Base-by-base conservation (phyloP, 2,113 vertebrate genomes). In the Coracopsis vasa region DNA sequence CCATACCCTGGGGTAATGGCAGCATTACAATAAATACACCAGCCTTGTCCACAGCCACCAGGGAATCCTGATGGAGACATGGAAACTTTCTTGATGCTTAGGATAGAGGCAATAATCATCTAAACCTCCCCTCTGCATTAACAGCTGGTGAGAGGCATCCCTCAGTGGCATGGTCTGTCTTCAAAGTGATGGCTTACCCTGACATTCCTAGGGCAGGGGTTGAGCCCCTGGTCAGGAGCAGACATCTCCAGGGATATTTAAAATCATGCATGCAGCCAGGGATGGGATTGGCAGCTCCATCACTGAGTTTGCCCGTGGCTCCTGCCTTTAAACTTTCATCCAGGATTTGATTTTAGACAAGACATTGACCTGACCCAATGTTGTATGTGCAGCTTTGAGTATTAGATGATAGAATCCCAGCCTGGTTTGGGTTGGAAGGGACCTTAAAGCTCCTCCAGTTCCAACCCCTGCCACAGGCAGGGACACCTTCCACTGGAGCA, bases 331-430 rank as follows among this genome's bases (percentile, higher is more conserved):
- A 74, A 17, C 33, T 45, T 80, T 31, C 13, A 8, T 9, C n/a
- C 16, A 2, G 6, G 37, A 23, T 71, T 82, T 72, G 71, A 6
- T 83, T 77, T n/a, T 25, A 64, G 17, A 37, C 3, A 11, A 24
- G 66, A 3, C 9, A 1, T 10, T 42, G 53, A 5, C 39, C 60
- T 44, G 16, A 3, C 21, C 25, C 60, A 7, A 0, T 1, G 0
- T 2, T 20, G 41, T 16, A 17, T 25, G 48, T 17, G 47, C 41
- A 23, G n/a, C 47, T 53, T 16, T 60, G 62, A 4, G 6, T 54
- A 1, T 33, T 16, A 2, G 15, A 2, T 37, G 58, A 2, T 24
- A 10, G 20, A 35, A 58, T 35, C 9, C 13, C 33, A 23, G 33
- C 9, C 13, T 58, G 33, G 21, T n/a, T 58, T 35, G 56, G 1